Evolutionary conservation across 2,797 vertebrate genomes (phyloP), one percentile per base, ranked within the genome.

Genomic region (Microchirus variegatus): DNA sequence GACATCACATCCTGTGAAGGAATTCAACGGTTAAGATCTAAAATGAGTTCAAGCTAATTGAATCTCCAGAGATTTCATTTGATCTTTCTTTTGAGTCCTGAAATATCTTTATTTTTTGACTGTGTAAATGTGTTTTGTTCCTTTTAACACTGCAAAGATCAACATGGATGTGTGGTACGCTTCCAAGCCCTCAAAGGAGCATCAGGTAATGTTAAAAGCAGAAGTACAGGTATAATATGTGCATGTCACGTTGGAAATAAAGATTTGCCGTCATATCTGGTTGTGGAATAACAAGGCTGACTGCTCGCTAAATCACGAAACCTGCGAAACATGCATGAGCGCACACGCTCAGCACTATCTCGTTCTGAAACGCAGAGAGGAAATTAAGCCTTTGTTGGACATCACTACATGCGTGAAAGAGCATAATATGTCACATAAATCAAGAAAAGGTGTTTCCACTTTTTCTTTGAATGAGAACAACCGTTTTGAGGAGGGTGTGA

Each of bases 401-500:
- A n/a, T n/a, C n/a, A n/a, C n/a, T n/a, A n/a, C n/a, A 36, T 1
- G 53, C 26, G 62, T 46, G n/a, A 56, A 53, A 46, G 55, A 22
- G 59, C 42, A 50, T 64, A 67, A 69, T 31, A 19, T 67, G 48
- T 66, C 63, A 22, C 22, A 66, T 71, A 77, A 75, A 81, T 72
- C 57, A 53, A 52, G 55, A 35, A 53, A 77, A 76, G 73, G 77
- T 79, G 82, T 80, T 82, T 83, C 80, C 83, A 82, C 38, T 54
- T 9, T 35, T 14, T 70, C 68, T 81, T 53, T 68, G 72, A 80
- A 79, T 49, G 83, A 77, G 81, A 3, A 7, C 59, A 19, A 73
- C 82, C 73, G 83, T 86, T 87, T 76, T 77, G 70, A 85, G 81
- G 86, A 77, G 84, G 86, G 83, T 80, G 79, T 45, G 66, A 69